These are phyloP conservation scores for Potamarius usumacintae DNA, from an alignment of 2,113 vertebrate genomes.

Conservation along the genomic window DNA sequence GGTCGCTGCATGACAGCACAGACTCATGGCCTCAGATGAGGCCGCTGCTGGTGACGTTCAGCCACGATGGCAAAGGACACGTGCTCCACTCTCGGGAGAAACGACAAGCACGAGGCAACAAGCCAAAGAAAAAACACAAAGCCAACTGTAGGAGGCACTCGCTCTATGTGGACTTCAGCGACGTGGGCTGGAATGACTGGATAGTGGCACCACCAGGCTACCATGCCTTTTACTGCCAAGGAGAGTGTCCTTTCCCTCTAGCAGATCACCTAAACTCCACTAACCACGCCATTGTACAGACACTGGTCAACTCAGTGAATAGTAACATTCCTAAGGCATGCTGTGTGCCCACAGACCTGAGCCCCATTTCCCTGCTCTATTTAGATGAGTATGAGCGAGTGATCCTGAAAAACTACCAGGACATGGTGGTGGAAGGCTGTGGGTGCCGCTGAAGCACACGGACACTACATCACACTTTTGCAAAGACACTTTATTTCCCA, in stretches of 20 bases:
- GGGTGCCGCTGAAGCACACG: slow-evolving; percentile 77
- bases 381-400: slow-evolving; percentile 89
- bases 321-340: slow-evolving; percentile 89
- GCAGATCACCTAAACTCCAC: slow-evolving; percentile 89
- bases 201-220: slow-evolving; percentile 87
- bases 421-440: slow-evolving; percentile 91
- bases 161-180: slow-evolving; percentile 88
- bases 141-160: slow-evolving; percentile 85
- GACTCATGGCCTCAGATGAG: slow-evolving; percentile 82
- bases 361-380: slow-evolving; percentile 87
- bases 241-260: slow-evolving; percentile 86
- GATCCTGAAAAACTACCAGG: slow-evolving; percentile 89
- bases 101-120: slow-evolving; percentile 76
- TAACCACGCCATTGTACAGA: slow-evolving; percentile 90
- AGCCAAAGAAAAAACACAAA: slow-evolving; percentile 82
- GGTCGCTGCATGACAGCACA: slow-evolving; percentile 83
- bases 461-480: slow-evolving; percentile 40
- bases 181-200: slow-evolving; percentile 91
- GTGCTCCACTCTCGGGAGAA: slow-evolving; percentile 84
- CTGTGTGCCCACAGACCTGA: slow-evolving; percentile 88
- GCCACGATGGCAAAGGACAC: slow-evolving; percentile 84
- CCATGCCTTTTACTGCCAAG: slow-evolving; percentile 88
- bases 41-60: slow-evolving; percentile 83
- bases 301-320: slow-evolving; percentile 88
- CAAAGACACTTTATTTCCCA: slow-evolving; percentile 85